Percentiles rank a stretch among this genome's conserved stretches.
Conservation (phyloP, 2,113 vertebrate genomes). For the Gambusia holbrooki region DNA sequence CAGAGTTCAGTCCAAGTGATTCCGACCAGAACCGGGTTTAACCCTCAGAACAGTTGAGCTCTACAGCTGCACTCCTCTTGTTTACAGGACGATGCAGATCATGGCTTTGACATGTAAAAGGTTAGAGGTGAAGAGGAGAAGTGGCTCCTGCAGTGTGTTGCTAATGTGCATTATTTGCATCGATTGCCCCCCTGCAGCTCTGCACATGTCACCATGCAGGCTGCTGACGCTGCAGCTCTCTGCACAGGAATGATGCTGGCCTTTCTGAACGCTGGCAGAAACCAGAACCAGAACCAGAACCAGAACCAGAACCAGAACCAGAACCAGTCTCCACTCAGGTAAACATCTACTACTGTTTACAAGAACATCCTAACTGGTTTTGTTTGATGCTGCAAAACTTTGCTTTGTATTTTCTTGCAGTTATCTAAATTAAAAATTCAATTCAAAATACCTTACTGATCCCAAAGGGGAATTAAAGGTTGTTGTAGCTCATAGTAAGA, state of each 20-base stretch:
- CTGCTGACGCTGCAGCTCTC: slow-evolving; percentile 41
- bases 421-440: too few species aligned
- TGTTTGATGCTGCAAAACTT: too few species aligned
- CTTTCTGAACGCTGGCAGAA: slow-evolving; percentile 27
- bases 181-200: slow-evolving; percentile 15
- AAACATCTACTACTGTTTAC: too few species aligned
- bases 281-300: neutral
- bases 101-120: slow-evolving; percentile 8
- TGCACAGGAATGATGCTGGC: slow-evolving; percentile 6
- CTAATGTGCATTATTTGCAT: slow-evolving; percentile 64
- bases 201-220: slow-evolving; percentile 24
- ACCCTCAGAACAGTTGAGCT: neutral
- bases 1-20: neutral
- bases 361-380: too few species aligned
- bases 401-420: too few species aligned
- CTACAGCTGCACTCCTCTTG: neutral
- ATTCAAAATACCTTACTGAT: too few species aligned
- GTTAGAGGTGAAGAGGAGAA: neutral
- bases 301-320: neutral
- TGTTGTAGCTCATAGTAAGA: too few species aligned
- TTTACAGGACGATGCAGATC: slow-evolving; percentile 3
- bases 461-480: too few species aligned
- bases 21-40: neutral
- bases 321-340: too few species aligned
- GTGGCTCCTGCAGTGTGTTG: slow-evolving; percentile 27